Evolutionary conservation across 2,113 vertebrate species (phyloP).

Genomic region (Arenaria interpres): DNA sequence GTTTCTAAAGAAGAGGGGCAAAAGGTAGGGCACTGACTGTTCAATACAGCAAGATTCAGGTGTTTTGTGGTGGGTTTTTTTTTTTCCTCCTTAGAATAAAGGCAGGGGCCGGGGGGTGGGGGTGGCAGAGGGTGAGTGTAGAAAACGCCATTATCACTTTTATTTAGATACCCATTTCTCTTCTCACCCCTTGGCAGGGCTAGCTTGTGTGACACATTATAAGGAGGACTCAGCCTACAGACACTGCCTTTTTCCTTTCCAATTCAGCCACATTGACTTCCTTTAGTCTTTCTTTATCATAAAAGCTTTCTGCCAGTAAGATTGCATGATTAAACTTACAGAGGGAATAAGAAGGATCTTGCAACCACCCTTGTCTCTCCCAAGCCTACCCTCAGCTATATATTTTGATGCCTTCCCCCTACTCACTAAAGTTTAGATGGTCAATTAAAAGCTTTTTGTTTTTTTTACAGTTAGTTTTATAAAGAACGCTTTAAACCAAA

Average conservation of each 20-base stretch:
- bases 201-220: not conserved
- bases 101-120: fast-evolving
- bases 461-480: not conserved
- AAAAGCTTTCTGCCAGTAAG: not conserved
- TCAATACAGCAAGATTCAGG: not conserved
- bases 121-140: not conserved
- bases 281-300: not conserved
- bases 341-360: not conserved
- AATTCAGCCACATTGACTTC: not conserved
- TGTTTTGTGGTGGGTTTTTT: not conserved
- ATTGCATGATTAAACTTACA: not conserved
- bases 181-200: not conserved
- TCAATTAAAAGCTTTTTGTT: not conserved
- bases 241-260: not conserved
- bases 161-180: not conserved
- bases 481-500: not conserved
- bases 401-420: not conserved
- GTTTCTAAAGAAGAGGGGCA: not conserved
- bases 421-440: not conserved
- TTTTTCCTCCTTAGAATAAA: not conserved
- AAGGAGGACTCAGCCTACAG: not conserved
- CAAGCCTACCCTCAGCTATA: not conserved
- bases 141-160: not conserved
- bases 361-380: fast-evolving
- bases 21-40: not conserved